Evolutionary conservation across 2,888 invertebrate species (phyloP), one percentile per base, ranked within the genome.

Genomic region (Harpalus rubripes): DNA sequence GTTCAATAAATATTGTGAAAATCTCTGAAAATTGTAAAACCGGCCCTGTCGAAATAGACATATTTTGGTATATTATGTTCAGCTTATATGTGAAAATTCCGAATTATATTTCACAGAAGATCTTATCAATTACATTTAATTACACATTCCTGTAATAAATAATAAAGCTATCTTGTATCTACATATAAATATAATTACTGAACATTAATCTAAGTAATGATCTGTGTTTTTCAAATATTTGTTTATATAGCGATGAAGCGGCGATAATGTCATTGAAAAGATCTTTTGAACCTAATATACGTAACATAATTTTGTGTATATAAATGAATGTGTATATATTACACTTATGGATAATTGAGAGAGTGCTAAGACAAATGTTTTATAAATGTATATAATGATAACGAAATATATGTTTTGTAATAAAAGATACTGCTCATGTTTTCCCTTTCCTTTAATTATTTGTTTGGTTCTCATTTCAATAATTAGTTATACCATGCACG

Each of bases 301-400:
- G 78, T 78, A 78, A 78, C 78, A 78, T 78, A 78, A 78, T 78
- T 78, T 78, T 22, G 12, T 78, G 74, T 74, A 74, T 22, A 74
- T 78, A 32, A 52, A 78, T 78, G 78, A 58, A 78, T 78, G 58
- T 78, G 78, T 78, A 78, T 78, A 78, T 78, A 78, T 26, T 74
- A 44, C 41, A 74, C 12, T 32, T 41, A 56, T 78, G 78, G 41
- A 80, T 80, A 59, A 61, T 59, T 80, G 61, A 22, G 41, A 59
- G 61, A 80, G 59, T 80, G 79, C 59, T 80, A 61, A 61, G 78
- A 80, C 16, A 80, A 61, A 80, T 80, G 80, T 80, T 80, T 80
- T 80, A 80, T 80, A 80, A 80, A 80, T 80, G 80, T 80, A 80
- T 39, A 80, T 80, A 80, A 41, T 74, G 56, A 78, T 78, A 78